Evolutionary conservation across 2,113 vertebrate species (phyloP).

Genomic region (Urocynchramus pylzowi): DNA sequence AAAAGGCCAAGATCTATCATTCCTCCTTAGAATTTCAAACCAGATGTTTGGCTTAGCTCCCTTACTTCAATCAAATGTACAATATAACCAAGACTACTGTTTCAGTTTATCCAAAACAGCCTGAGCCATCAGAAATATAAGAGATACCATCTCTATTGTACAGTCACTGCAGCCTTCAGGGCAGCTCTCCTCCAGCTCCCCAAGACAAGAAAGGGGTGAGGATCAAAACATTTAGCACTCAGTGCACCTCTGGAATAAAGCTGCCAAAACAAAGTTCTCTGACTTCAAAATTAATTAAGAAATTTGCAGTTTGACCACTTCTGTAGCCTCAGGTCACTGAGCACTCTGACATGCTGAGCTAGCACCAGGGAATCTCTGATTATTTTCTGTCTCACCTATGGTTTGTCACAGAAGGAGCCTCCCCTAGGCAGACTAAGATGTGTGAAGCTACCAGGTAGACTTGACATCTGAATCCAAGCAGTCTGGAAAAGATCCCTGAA

Average conservation of each 20-base stretch:
- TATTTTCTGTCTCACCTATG: not conserved
- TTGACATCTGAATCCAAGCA: not conserved
- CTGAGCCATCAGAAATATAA: not conserved
- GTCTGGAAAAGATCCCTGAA: not conserved
- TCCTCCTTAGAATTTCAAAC: not conserved
- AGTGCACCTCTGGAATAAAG: not conserved
- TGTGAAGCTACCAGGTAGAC: not conserved
- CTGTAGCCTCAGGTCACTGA: not conserved
- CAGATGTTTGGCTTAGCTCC: not conserved
- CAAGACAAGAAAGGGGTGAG: not conserved
- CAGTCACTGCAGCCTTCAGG: not conserved
- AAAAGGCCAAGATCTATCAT: not conserved
- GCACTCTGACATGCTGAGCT: not conserved
- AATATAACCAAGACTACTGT: not conserved
- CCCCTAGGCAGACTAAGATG: not conserved
- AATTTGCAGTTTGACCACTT: not conserved
- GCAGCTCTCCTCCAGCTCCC: not conserved
- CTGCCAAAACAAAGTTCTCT: not conserved
- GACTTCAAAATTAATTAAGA: not conserved
- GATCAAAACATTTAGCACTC: not conserved
- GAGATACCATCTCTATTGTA: not conserved
- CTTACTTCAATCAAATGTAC: not conserved
- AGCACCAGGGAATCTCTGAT: not conserved
- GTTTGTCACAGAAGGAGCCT: not conserved
- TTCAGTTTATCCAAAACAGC: not conserved